Conservation (phyloP, 2,888 invertebrate genomes). For the Drosophila kanekoi region DNA sequence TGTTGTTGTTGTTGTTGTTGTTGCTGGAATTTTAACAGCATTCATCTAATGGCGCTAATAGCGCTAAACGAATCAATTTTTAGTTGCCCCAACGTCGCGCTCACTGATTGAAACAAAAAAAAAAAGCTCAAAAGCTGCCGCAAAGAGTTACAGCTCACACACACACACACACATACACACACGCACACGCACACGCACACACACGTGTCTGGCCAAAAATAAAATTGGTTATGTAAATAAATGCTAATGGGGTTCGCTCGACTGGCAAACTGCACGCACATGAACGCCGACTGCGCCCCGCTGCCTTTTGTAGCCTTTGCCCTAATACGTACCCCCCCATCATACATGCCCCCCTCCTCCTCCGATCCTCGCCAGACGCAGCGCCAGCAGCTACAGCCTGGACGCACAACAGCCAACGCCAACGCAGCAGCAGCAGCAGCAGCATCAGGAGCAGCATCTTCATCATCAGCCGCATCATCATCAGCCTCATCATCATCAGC, state of each 20-base stretch:
- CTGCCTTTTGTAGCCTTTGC: conserved; percentile 1
- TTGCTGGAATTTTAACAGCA: conserved; percentile 50
- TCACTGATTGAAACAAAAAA: conserved; percentile 45
- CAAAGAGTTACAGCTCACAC: conserved; percentile 54
- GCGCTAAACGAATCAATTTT: conserved; percentile 82
- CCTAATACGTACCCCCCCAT: no score
- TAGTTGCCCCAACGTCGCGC: conserved; percentile 32
- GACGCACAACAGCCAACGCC: conserved; percentile 58
- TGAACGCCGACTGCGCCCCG: conserved; percentile 85
- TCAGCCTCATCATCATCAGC: conserved; percentile 17
- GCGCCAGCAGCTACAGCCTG: conserved; percentile 72
- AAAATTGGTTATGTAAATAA: conserved; percentile 67
- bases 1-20: conserved; percentile 38
- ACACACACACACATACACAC: conserved; percentile 26
- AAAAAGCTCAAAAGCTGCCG: conserved; percentile 56
- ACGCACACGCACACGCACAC: conserved; percentile 31
- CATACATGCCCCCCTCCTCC: neutral
- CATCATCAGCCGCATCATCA: conserved; percentile 9
- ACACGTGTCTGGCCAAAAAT: conserved; percentile 29
- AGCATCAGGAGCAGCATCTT: conserved; percentile 59
- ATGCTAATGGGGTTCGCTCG: conserved; percentile 69
- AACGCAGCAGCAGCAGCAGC: conserved; percentile 27
- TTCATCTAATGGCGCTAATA: conserved; percentile 82
- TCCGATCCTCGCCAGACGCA: conserved; percentile 60
- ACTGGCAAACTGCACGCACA: conserved; percentile 74